Base-by-base conservation (phyloP, 2,113 vertebrate genomes). In the Chamaea fasciata region DNA sequence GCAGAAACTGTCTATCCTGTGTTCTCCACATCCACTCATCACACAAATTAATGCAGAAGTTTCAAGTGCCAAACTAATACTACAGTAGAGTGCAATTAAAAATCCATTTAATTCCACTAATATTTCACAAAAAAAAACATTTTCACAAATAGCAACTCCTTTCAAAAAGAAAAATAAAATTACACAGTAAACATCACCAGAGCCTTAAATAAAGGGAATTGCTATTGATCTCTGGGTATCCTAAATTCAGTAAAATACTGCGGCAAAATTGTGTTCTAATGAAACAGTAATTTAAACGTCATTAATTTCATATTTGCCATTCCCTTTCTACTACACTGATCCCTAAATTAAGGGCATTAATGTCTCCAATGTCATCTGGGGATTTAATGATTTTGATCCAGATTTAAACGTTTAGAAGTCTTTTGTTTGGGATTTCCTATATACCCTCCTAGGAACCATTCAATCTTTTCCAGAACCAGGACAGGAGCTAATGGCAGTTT, bases 221-320 rank as follows among this genome's bases (percentile, higher is more conserved):
- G 91, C 95, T 97, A 97, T 97, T 95, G 96, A 98, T 97, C 83
- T 93, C 94, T 80, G 91, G 76, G 33, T 96, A 93, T 94, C 92
- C 93, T 95, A 96, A 97, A 96, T 87, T 96, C 95, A 84, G 94
- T 86, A 94, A 97, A 95, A 91, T 86, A 97, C 93, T 94, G 86
- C 56, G 74, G 78, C 91, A 95, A 96, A 98, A 97, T n/a, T 97
- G 87, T 95, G 96, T 97, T 95, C 95, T 96, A 97, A 97, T 97
- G 95, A 97, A 97, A 97, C 87, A 84, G 83, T 96, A 95, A 97
- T 98, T 98, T 98, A 97, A 96, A 97, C 95, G 81, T 41, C 95
- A 98, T 98, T 98, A 97, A 97, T 97, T 98, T 97, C 83, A 92
- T 95, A 97, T 96, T 97, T 97, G 93, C 93, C 94, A 94, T 95